Evolutionary conservation across 2,888 invertebrate genomes (phyloP).

Genomic region (Lampropteryx suffumata): DNA sequence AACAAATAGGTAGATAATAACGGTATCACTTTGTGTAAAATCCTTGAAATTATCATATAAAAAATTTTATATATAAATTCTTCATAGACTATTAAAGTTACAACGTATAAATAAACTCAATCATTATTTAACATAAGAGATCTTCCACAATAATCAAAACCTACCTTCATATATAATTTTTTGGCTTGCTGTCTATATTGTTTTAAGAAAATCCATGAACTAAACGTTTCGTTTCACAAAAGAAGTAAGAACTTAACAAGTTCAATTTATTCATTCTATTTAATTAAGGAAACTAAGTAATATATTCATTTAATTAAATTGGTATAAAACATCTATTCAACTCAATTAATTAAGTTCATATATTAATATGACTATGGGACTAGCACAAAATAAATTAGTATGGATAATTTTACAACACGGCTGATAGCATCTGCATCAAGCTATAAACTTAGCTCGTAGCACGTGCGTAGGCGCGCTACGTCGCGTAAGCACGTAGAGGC

Average conservation of each 20-base stretch:
- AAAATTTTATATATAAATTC: not conserved
- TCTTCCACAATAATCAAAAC: slow-evolving; percentile 8
- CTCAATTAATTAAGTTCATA: no score
- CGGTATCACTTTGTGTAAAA: slow-evolving; percentile 57
- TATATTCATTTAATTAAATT: no score
- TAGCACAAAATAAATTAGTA: no score
- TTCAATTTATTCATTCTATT: no score
- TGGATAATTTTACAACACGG: not conserved
- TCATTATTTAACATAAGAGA: slow-evolving; percentile 15
- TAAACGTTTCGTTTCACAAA: no score
- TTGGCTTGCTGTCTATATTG: slow-evolving; percentile 19
- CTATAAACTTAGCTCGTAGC: not conserved
- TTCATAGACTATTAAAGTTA: slow-evolving; percentile 36
- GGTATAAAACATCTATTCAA: no score
- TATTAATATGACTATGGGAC: no score
- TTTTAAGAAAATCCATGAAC: no score
- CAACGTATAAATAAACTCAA: slow-evolving; percentile 34
- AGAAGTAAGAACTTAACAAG: no score
- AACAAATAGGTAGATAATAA: slow-evolving; percentile 40
- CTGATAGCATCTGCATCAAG: slow-evolving; percentile 6
- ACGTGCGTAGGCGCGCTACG: slow-evolving; percentile 11
- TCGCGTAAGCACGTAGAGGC: slow-evolving; percentile 19
- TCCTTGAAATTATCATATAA: slow-evolving; percentile 34
- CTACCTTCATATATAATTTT: not conserved
- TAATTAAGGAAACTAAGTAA: no score